A percentile compares a stretch with the other conserved stretches of the same genome.
Evolutionary conservation across 1,140 invertebrate species (phyloP).

Genomic region (Drosophila truncata): DNA sequence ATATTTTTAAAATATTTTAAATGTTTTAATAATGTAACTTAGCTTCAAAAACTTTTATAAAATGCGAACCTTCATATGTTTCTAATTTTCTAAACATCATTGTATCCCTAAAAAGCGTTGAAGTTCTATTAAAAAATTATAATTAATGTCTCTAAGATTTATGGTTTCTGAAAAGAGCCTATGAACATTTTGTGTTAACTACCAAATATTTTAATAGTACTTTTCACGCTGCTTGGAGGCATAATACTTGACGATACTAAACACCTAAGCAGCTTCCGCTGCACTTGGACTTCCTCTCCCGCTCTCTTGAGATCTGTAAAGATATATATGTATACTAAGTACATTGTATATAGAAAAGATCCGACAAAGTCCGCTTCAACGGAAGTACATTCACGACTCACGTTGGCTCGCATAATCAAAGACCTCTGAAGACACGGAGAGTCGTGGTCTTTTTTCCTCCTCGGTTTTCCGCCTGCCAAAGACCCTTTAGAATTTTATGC

Average conservation of each 20-base stretch:
- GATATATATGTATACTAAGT: constrained; percentile 28
- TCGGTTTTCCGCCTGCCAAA: constrained; percentile 29
- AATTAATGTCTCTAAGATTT: constrained; percentile 18
- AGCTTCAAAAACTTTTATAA: neutral
- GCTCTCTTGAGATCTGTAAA: neutral
- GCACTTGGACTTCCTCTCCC: constrained; percentile 17
- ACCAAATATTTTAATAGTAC: constrained; percentile 7
- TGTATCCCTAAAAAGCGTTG: neutral
- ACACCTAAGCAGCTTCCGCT: constrained; percentile 48
- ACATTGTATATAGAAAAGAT: constrained; percentile 19
- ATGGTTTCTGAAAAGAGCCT: constrained; percentile 6
- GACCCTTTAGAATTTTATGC: constrained; percentile 67
- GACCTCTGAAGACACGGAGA: constrained; percentile 21
- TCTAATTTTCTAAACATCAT: neutral
- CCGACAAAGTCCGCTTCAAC: constrained; percentile 47
- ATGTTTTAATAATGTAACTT: too few relatives aligned
- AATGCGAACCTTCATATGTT: neutral
- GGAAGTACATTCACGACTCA: constrained; percentile 65
- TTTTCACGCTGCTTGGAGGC: constrained; percentile 23
- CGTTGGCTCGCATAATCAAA: constrained; percentile 58
- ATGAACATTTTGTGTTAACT: constrained; percentile 12
- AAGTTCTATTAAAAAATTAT: constrained; percentile 1
- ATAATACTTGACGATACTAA: constrained; percentile 5
- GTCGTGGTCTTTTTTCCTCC: constrained; percentile 3
- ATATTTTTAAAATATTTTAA: neutral